A percentile compares a stretch with the other conserved stretches of the same genome.
Conservation (phyloP, 2,888 invertebrate genomes). For the Apamea monoglypha region DNA sequence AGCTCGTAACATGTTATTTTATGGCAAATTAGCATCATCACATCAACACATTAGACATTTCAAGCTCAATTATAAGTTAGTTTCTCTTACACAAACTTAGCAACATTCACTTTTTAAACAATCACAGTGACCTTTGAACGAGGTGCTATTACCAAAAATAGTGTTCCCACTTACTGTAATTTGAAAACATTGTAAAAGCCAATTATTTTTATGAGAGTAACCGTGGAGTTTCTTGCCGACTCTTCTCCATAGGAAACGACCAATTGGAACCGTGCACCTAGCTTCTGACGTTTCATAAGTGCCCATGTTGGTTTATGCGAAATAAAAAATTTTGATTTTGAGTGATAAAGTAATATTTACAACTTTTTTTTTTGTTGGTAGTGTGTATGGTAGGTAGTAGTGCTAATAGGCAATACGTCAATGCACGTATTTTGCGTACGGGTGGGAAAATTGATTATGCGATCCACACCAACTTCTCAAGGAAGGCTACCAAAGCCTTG, state of each 20-base stretch:
- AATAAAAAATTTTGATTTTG: too few relatives aligned
- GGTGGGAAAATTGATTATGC: background rate
- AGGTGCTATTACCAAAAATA: constrained; percentile 19
- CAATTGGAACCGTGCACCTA: too few relatives aligned
- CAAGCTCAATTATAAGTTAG: constrained; percentile 37
- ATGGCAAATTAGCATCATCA: constrained; percentile 14
- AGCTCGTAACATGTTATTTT: constrained; percentile 27
- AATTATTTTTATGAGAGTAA: too few relatives aligned
- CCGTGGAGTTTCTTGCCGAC: too few relatives aligned
- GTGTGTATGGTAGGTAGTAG: too few relatives aligned
- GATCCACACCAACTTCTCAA: background rate
- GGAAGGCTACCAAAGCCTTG: background rate
- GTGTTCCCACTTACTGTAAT: too few relatives aligned
- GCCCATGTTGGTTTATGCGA: too few relatives aligned
- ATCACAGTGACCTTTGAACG: constrained; percentile 6
- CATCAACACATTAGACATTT: constrained; percentile 39
- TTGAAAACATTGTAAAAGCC: too few relatives aligned
- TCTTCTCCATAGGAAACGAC: too few relatives aligned
- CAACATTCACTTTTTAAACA: constrained; percentile 46
- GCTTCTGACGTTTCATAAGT: too few relatives aligned
- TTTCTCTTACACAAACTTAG: constrained; percentile 18
- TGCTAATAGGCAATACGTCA: background rate
- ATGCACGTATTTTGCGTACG: background rate
- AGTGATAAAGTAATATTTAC: background rate
- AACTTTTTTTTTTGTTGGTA: background rate